These are phyloP conservation scores for Ceratoteleas bidentatus DNA, from an alignment of 1,140 invertebrate genomes.

Conservation along the genomic window DNA sequence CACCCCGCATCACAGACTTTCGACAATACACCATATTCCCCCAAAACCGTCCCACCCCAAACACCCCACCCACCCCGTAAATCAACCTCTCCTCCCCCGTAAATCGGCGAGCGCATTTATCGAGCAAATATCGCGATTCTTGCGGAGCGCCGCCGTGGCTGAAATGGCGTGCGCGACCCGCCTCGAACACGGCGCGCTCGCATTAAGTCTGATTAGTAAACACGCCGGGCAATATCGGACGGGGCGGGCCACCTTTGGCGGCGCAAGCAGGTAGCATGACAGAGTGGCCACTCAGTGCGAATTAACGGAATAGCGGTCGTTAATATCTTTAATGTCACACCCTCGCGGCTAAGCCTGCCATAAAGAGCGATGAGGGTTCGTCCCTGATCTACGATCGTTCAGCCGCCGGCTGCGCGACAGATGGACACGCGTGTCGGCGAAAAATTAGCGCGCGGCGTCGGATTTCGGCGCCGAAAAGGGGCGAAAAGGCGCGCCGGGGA, in stretches of 20 bases:
- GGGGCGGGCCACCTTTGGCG: conserved; percentile 37
- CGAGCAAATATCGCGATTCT: conserved; percentile 4
- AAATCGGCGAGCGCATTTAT: not conserved
- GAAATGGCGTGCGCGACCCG: not conserved
- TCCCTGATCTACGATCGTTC: conserved; percentile 57
- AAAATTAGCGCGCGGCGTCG: conserved; percentile 66
- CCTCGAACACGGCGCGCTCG: conserved; percentile 2
- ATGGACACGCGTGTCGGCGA: conserved; percentile 57
- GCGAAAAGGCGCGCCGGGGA: conserved; percentile 23
- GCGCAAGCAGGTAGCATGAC: conserved; percentile 60
- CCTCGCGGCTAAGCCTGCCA: conserved; percentile 52
- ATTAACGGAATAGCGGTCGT: conserved; percentile 67
- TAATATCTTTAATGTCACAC: conserved; percentile 70
- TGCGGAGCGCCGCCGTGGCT: not conserved
- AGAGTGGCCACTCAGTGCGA: conserved; percentile 65
- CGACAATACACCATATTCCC: too few relatives aligned
- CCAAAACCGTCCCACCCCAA: too few relatives aligned
- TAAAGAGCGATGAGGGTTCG: conserved; percentile 53
- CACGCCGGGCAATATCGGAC: conserved; percentile 26
- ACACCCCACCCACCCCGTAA: too few relatives aligned
- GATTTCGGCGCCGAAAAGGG: not conserved
- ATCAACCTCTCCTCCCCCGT: too few relatives aligned
- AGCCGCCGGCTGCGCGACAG: conserved; percentile 58
- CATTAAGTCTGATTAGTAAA: conserved; percentile 60
- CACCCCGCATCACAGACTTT: too few relatives aligned